These are phyloP conservation scores for Drosophila obscura DNA, from an alignment of 1,140 invertebrate species.

Conservation along the genomic window DNA sequence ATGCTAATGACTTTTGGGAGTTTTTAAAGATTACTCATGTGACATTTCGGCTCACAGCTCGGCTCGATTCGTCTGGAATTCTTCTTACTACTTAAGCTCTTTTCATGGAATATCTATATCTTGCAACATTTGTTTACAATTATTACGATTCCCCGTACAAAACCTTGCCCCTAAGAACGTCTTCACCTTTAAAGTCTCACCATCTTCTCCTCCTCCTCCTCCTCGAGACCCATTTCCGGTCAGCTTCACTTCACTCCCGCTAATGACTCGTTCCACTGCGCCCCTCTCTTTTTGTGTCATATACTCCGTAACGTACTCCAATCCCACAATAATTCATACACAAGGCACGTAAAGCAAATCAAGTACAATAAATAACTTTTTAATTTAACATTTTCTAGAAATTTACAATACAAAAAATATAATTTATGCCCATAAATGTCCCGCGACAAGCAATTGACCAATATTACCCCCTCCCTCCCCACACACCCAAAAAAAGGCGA, in stretches of 20 bases:
- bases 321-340: conserved; percentile 18
- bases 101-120: no score
- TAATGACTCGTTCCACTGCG: conserved; percentile 56
- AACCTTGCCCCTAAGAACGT: no score
- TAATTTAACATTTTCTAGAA: conserved; percentile 72
- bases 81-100: no score
- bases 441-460: conserved; percentile 71
- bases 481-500: conserved; percentile 6
- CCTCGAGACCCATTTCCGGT: conserved; percentile 45
- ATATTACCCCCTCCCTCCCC: conserved; percentile 29
- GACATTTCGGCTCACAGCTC: no score
- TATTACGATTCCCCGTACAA: no score
- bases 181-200: no score
- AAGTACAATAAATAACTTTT: conserved; percentile 77
- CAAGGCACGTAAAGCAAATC: conserved; percentile 60
- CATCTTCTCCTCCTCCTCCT: no score
- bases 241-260: conserved; percentile 12
- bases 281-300: neutral
- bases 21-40: no score
- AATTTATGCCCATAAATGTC: conserved; percentile 72
- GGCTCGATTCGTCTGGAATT: no score
- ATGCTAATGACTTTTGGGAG: no score
- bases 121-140: no score
- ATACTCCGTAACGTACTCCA: no score
- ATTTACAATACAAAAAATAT: conserved; percentile 63